These are phyloP conservation scores for Gadopsis marmoratus DNA, from an alignment of 2,797 vertebrate genomes.

Conservation along the genomic window DNA sequence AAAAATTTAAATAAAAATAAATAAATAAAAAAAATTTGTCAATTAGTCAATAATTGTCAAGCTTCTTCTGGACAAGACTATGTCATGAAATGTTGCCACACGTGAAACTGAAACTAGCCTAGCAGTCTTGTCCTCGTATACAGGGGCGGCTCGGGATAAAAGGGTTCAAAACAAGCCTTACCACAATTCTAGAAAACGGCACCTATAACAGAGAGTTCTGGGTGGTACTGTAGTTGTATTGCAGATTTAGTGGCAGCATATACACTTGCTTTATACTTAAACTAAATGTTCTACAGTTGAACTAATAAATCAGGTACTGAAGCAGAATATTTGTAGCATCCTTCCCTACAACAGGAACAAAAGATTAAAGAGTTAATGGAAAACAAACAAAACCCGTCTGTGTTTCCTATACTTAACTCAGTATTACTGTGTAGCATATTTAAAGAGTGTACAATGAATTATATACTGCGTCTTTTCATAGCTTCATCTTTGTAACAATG, in stretches of 20 bases:
- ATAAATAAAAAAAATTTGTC: too few species aligned
- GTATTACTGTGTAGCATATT: not conserved
- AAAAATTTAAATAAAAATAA: too few species aligned
- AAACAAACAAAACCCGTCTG: not conserved
- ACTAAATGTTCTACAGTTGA: not conserved
- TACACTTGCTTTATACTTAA: not conserved
- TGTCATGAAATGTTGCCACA: too few species aligned
- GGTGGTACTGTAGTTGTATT: not conserved
- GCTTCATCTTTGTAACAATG: constrained; percentile 18
- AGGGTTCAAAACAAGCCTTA: not conserved
- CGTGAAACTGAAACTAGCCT: too few species aligned
- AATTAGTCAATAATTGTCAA: too few species aligned
- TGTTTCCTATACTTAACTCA: not conserved
- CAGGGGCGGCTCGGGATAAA: too few species aligned
- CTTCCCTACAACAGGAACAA: not conserved
- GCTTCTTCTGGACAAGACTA: too few species aligned
- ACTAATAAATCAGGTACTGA: not conserved
- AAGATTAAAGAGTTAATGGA: not conserved
- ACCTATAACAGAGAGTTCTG: not conserved
- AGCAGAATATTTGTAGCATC: not conserved
- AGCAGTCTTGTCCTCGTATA: too few species aligned
- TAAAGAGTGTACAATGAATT: not conserved
- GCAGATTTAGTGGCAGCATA: not conserved
- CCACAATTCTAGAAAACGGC: not conserved
- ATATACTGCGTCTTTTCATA: not conserved